phyloP scores from a whole-genome alignment of 2,113 vertebrate species.

The Blennius ocellaris region DNA sequence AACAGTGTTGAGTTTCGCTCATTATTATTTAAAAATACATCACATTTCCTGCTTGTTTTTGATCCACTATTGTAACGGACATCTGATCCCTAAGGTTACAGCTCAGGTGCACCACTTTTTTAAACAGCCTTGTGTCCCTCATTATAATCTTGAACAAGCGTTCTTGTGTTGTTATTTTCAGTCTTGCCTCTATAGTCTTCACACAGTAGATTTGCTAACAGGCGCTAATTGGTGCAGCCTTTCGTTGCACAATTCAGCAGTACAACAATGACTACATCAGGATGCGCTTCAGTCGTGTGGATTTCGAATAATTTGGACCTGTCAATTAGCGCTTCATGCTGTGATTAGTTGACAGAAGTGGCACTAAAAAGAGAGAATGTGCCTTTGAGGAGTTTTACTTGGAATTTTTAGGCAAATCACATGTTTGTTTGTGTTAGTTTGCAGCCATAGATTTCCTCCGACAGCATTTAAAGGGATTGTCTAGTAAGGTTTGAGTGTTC shows the following conservation, averaged over 20 bases:
- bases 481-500: background rate
- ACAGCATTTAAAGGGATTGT: slow-evolving; percentile 12
- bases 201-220: slow-evolving; percentile 3
- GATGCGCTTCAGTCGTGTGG: background rate
- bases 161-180: background rate
- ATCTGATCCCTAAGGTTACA: background rate
- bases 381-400: background rate
- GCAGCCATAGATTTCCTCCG: background rate
- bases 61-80: background rate
- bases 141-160: background rate
- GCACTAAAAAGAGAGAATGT: background rate
- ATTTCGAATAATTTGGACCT: slow-evolving; percentile 10
- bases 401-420: background rate
- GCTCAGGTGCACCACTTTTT: background rate
- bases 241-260: slow-evolving; percentile 6
- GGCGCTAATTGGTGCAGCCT: slow-evolving; percentile 11
- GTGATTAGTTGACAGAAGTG: slow-evolving; percentile 13
- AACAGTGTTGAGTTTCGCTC: slow-evolving; percentile 21
- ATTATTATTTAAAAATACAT: background rate
- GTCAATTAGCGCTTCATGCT: slow-evolving; percentile 28
- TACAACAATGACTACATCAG: background rate
- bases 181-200: background rate
- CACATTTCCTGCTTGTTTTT: slow-evolving; percentile 3
- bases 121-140: background rate
- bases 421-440: background rate